Conservation (phyloP, 2,888 invertebrate genomes). For the Mythimna albipuncta region DNA sequence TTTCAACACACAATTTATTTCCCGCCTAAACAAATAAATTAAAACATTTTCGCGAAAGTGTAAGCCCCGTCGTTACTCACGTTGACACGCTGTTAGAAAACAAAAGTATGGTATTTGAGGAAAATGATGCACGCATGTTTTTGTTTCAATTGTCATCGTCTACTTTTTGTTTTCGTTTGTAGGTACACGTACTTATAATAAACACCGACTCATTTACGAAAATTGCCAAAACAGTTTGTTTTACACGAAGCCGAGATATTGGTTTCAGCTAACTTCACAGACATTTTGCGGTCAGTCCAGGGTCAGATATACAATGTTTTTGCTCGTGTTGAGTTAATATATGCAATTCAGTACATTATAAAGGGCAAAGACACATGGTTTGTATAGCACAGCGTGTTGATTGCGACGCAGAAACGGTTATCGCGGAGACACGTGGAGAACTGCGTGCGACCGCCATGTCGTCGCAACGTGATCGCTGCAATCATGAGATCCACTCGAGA, state of each 20-base stretch:
- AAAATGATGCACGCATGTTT: constrained; percentile 26
- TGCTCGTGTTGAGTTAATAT: constrained; percentile 42
- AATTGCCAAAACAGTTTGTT: constrained; percentile 20
- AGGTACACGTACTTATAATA: neutral
- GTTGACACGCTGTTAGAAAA: constrained; percentile 45
- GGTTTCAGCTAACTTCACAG: constrained; percentile 25
- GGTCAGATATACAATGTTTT: constrained; percentile 55
- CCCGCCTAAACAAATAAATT: constrained; percentile 70
- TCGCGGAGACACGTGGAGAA: constrained; percentile 77
- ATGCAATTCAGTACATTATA: constrained; percentile 34
- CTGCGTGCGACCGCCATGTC: constrained; percentile 75
- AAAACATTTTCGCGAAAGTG: constrained; percentile 66
- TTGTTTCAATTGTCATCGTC: constrained; percentile 14
- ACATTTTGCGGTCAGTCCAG: constrained; percentile 39
- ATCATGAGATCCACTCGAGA: constrained; percentile 65
- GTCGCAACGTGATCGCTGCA: constrained; percentile 76
- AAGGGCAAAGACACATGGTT: constrained; percentile 67
- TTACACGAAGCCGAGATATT: constrained; percentile 17
- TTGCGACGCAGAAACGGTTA: constrained; percentile 78
- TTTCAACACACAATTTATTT: constrained; percentile 77
- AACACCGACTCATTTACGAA: constrained; percentile 15
- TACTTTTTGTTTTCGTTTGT: constrained; percentile 21
- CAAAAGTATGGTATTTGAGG: constrained; percentile 50
- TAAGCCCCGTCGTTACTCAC: constrained; percentile 59
- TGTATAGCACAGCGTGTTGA: constrained; percentile 56